Evolutionary conservation across 2,113 vertebrate species (phyloP), one percentile per base, ranked within the genome.

Genomic region (Corythornis madagascariensis): DNA sequence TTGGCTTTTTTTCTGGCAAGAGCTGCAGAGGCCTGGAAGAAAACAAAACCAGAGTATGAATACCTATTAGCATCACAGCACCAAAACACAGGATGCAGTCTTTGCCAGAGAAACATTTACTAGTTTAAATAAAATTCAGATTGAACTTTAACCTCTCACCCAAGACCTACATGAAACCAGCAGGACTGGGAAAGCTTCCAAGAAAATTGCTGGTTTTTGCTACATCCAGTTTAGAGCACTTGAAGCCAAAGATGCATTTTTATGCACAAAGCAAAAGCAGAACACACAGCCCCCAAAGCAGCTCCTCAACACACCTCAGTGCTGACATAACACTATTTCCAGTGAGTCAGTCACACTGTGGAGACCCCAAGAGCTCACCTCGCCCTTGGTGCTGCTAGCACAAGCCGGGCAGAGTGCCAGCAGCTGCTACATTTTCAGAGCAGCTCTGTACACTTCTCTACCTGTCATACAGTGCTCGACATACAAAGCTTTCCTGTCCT

Each of bases 1-100:
- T 98, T 99, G 0, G 98, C 99, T 94, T 97, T 99, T 97, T 98
- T 99, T 90, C 98, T 98, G 12, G 99, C 99, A 78, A 97, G 97
- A 59, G 96, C 97, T 45, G 99, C 99, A 60, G 98, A 98, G 12
- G 96, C 97, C 99, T 99, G 87, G 83, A 96, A 96, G 43, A 90
- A 48, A 85, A n/a, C 21, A 79, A 45, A 86, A 74, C 35, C 48
- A 72, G 28, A 42, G 76, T n/a, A 75, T 2, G 18, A 65, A 56
- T 77, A 53, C 15, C 28, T 73, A 14, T 12, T 28, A 52, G 26
- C 25, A 92, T 13, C 31, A 14, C 11, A 88, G 25, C 17, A 21
- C 3, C 1, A 0, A 78, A 71, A 60, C 1, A 1, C 2, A 6
- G 8, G 42, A 13, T 0, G 1, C 6, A 33, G 9, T 4, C 61